Evolutionary conservation across 2,797 vertebrate species (phyloP).

Genomic region (Epinephelus awoara): DNA sequence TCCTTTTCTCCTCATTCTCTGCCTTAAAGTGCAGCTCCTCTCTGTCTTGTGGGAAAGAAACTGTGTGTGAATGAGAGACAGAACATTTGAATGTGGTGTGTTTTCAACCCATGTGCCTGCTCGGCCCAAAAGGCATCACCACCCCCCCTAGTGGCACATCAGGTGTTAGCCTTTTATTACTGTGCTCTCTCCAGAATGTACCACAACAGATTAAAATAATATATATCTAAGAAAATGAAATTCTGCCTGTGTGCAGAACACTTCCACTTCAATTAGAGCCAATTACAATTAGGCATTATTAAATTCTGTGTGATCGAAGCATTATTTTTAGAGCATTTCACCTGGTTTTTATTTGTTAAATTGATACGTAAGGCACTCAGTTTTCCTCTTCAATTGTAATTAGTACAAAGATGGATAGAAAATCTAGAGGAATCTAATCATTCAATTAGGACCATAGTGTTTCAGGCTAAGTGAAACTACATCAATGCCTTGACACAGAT

Average conservation of each 20-base stretch:
- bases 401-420: constrained; percentile 78
- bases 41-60: constrained; percentile 22
- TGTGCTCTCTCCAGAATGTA: constrained; percentile 48
- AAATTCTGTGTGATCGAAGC: constrained; percentile 63
- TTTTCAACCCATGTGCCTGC: constrained; percentile 53
- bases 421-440: constrained; percentile 83
- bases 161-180: constrained; percentile 40
- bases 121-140: constrained; percentile 71
- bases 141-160: constrained; percentile 82
- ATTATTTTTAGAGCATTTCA: constrained; percentile 55
- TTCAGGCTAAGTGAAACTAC: constrained; percentile 86
- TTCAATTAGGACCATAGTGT: constrained; percentile 84
- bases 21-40: constrained; percentile 10
- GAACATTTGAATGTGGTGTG: constrained; percentile 24
- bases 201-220: constrained; percentile 69
- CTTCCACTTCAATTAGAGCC: constrained; percentile 62
- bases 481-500: constrained; percentile 82
- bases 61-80: constrained; percentile 21
- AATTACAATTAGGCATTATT: constrained; percentile 73
- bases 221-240: constrained; percentile 65
- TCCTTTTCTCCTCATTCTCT: constrained; percentile 22
- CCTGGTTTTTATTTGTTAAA: constrained; percentile 76
- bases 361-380: constrained; percentile 66
- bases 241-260: constrained; percentile 50
- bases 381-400: constrained; percentile 75